A percentile compares a stretch with the other conserved stretches of the same genome.
phyloP scores from a whole-genome alignment of 2,888 invertebrate genomes.

The Carterocephalus palaemon region DNA sequence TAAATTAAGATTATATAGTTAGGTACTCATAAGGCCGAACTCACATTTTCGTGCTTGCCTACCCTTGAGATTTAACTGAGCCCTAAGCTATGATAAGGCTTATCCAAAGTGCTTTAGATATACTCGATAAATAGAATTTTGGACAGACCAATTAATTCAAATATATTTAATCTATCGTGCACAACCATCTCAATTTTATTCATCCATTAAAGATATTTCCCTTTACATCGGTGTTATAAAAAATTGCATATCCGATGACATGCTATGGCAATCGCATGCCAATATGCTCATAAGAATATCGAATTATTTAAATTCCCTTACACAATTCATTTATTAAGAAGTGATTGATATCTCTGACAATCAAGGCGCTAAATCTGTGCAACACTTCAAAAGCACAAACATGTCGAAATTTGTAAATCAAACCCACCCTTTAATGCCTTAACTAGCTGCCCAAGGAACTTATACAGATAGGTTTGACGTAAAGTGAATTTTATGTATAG shows the following conservation, averaged over 20 bases:
- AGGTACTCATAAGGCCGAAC: slow-evolving; percentile 29
- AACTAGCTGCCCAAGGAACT: slow-evolving; percentile 3
- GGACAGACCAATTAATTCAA: slow-evolving; percentile 66
- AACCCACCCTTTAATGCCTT: slow-evolving; percentile 7
- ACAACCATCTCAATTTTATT: slow-evolving; percentile 73
- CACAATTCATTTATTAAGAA: not conserved
- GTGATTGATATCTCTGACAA: not conserved
- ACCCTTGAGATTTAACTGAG: slow-evolving; percentile 26
- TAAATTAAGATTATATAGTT: slow-evolving; percentile 33
- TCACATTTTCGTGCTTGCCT: slow-evolving; percentile 20
- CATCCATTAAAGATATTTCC: slow-evolving; percentile 31
- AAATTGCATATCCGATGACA: too few species aligned
- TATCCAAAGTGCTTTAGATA: slow-evolving; percentile 15
- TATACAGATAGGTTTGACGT: not conserved
- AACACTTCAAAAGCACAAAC: not conserved
- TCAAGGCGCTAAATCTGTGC: slow-evolving; percentile 1
- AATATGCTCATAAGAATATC: too few species aligned
- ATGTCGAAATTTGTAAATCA: too few species aligned
- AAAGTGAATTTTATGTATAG: slow-evolving; percentile 3
- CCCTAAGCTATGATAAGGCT: slow-evolving; percentile 3
- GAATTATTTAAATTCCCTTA: too few species aligned
- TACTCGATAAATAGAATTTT: slow-evolving; percentile 40
- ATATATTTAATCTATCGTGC: slow-evolving; percentile 70
- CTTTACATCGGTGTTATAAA: slow-evolving; percentile 8
- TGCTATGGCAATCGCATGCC: too few species aligned